Evolutionary conservation across 2,888 invertebrate species (phyloP).

Genomic region (Dynastes hyllus): DNA sequence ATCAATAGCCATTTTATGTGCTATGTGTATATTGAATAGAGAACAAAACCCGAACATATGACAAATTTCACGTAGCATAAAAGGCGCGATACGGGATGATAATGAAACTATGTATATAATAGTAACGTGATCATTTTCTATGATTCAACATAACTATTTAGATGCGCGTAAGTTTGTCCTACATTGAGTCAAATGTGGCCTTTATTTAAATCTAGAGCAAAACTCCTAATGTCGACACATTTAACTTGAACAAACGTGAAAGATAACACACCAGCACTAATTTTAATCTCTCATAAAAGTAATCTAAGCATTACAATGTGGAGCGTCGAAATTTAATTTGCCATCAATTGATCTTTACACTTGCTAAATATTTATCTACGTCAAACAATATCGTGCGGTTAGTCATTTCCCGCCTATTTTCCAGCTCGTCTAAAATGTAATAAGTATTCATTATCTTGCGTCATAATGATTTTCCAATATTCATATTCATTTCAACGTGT

Average conservation of each 20-base stretch:
- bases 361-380: constrained; percentile 23
- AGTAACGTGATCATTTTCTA: neutral
- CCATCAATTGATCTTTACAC: neutral
- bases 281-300: no score
- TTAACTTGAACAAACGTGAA: no score
- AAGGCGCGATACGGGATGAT: neutral
- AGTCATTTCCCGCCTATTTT: constrained; percentile 6
- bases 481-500: neutral
- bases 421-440: neutral
- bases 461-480: constrained; percentile 42
- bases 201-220: neutral
- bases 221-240: neutral
- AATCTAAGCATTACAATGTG: no score
- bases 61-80: neutral
- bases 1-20: neutral
- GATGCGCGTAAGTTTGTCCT: neutral
- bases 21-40: neutral
- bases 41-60: neutral
- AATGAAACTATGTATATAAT: neutral
- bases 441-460: neutral
- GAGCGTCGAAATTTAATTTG: no score
- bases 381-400: constrained; percentile 27
- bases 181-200: neutral
- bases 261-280: no score
- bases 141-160: constrained; percentile 5